Evolutionary conservation across 2,888 invertebrate genomes (phyloP).

Genomic region (Clunio marinus): DNA sequence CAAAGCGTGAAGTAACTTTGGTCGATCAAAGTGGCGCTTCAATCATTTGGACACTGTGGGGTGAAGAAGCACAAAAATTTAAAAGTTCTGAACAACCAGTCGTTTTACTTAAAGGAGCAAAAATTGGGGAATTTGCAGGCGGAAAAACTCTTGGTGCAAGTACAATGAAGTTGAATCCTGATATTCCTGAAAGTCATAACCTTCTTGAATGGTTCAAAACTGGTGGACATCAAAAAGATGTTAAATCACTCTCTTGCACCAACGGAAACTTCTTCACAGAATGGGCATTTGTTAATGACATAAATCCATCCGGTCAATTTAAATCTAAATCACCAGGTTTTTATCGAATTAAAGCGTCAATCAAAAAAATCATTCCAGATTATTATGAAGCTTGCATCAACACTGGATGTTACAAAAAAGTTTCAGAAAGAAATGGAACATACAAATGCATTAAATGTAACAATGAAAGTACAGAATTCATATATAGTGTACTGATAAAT

Average conservation of each 20-base stretch:
- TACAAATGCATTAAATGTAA: slow-evolving; percentile 95
- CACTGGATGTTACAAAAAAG: slow-evolving; percentile 90
- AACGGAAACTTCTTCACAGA: slow-evolving; percentile 58
- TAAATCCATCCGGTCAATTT: too few species aligned
- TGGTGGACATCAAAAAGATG: slow-evolving; percentile 61
- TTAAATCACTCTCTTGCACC: slow-evolving; percentile 62
- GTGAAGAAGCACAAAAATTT: slow-evolving; percentile 79
- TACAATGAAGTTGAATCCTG: slow-evolving; percentile 77
- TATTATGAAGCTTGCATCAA: slow-evolving; percentile 89
- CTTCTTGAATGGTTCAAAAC: slow-evolving; percentile 90
- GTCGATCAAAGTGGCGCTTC: slow-evolving; percentile 80
- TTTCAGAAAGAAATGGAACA: slow-evolving; percentile 81
- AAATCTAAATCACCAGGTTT: slow-evolving; percentile 77
- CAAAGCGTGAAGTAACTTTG: slow-evolving; percentile 81
- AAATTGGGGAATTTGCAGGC: slow-evolving; percentile 82
- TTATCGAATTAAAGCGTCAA: slow-evolving; percentile 71
- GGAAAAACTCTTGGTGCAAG: slow-evolving; percentile 66
- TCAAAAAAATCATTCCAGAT: slow-evolving; percentile 78
- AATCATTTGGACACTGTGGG: slow-evolving; percentile 84
- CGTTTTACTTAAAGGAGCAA: slow-evolving; percentile 78
- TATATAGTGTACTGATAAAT: slow-evolving; percentile 78
- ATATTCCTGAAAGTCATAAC: slow-evolving; percentile 77
- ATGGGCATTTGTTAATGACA: slow-evolving; percentile 70
- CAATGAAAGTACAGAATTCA: slow-evolving; percentile 75
- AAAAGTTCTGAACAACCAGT: slow-evolving; percentile 73